Evolutionary conservation across 1,140 invertebrate species (phyloP), one percentile per base, ranked within the genome.

Genomic region (Globodera rostochiensis): DNA sequence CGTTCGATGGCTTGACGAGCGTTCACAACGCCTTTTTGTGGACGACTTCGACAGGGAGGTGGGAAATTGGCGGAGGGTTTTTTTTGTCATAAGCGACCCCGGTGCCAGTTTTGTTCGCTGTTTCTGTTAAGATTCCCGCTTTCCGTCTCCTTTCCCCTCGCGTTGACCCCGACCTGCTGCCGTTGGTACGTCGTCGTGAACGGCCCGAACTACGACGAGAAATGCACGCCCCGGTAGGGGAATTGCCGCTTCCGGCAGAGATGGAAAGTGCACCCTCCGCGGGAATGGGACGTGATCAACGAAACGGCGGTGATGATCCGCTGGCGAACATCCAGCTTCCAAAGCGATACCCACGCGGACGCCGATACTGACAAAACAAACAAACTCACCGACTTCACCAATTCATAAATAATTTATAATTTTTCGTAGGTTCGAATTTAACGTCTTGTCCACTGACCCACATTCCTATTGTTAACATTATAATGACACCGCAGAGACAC

Each of bases 141-240:
- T 88, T 88, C 77, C 83, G 85, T 46, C 83, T 86, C n/a, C 73
- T 88, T 3, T 88, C 87, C 25, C 87, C 87, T 46, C 77, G 71
- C 49, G 73, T 87, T 57, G 87, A 88, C 80, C 87, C 87, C 47
- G 87, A 88, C 74, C 70, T 88, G 73, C 71, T 88, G 8, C 85
- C 83, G 70, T 73, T 82, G 57, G 84, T 87, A 60, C 79, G 87
- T 57, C 74, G 76, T 4, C 74, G 75, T 64, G 82, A 81, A 45
- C 82, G 84, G 21, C 86, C 84, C 6, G 75, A 78, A 46, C 36
- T 73, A 11, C 84, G 84, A 4, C 82, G 84, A 13, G 84, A 85
- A 73, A 73, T 85, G 25, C 84, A 85, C 69, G 78, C 84, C 1
- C 81, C 82, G 36, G 83, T 85, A 25, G 84, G 84, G 0, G 85